Evolutionary conservation across 2,797 vertebrate species (phyloP).

Genomic region (Crossoptilon crossoptilon): DNA sequence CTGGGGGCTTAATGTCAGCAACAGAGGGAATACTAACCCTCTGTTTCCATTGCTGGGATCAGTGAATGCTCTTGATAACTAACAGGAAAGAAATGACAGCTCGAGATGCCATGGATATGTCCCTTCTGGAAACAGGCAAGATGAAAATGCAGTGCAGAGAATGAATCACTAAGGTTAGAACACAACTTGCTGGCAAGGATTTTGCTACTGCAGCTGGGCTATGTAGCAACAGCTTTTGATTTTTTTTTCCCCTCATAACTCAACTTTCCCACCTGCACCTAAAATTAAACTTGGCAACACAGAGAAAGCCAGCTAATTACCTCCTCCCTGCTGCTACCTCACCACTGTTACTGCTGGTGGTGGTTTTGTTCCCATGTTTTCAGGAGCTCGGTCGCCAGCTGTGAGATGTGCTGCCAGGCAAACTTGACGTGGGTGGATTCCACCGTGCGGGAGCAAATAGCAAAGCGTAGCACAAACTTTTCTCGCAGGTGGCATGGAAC

Average conservation of each 20-base stretch:
- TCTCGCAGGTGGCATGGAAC: conserved; percentile 90
- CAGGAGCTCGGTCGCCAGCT: conserved; percentile 85
- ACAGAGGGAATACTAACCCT: neutral
- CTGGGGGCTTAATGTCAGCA: neutral
- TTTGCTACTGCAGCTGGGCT: conserved; percentile 36
- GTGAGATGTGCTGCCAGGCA: conserved; percentile 91
- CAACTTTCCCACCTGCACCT: conserved; percentile 15
- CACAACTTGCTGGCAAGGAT: conserved; percentile 5
- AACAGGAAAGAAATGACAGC: neutral
- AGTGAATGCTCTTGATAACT: neutral
- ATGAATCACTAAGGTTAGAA: neutral
- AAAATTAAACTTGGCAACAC: conserved; percentile 44
- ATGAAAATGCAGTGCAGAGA: neutral
- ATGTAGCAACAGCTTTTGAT: neutral
- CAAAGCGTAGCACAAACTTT: conserved; percentile 91
- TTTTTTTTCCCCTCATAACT: neutral
- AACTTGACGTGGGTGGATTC: conserved; percentile 86
- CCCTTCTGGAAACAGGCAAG: neutral
- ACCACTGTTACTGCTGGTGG: conserved; percentile 31
- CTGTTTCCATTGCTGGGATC: neutral
- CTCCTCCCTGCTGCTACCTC: neutral
- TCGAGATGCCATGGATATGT: neutral
- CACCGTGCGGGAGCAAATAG: conserved; percentile 85
- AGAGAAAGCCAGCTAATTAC: conserved; percentile 25
- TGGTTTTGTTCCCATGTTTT: conserved; percentile 57